phyloP scores from a whole-genome alignment of 2,113 vertebrate genomes.

The Glaucidium brasilianum region DNA sequence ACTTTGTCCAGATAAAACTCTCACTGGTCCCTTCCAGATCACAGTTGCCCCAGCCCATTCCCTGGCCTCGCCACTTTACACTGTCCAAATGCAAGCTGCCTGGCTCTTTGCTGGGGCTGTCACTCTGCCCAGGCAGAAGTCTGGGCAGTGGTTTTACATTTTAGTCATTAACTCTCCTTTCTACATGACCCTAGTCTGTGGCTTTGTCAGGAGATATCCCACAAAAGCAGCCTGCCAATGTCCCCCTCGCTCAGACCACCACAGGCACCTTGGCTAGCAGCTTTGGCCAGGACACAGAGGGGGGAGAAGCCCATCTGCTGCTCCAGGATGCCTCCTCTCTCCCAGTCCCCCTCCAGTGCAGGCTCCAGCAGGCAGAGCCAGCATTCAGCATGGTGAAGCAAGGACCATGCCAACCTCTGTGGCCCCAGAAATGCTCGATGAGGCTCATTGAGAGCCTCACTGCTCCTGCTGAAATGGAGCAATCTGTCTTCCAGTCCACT shows the following conservation, averaged over 20 bases:
- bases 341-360: background rate
- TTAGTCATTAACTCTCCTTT: background rate
- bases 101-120: background rate
- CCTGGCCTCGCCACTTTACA: background rate
- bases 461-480: background rate
- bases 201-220: background rate
- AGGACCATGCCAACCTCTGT: background rate
- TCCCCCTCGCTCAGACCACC: background rate
- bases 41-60: background rate
- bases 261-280: background rate
- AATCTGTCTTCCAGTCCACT: background rate
- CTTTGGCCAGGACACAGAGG: accelerated
- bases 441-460: background rate
- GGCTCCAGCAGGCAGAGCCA: background rate
- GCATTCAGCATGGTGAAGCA: background rate
- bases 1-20: background rate
- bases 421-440: accelerated
- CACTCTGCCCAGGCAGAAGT: background rate
- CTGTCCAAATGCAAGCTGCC: background rate
- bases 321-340: background rate
- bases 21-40: background rate
- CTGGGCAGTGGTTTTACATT: background rate
- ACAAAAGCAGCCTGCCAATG: background rate
- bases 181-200: background rate
- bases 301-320: background rate